These are phyloP conservation scores for Anarhynchus alexandrinus DNA, from an alignment of 2,113 vertebrate genomes.

Conservation along the genomic window DNA sequence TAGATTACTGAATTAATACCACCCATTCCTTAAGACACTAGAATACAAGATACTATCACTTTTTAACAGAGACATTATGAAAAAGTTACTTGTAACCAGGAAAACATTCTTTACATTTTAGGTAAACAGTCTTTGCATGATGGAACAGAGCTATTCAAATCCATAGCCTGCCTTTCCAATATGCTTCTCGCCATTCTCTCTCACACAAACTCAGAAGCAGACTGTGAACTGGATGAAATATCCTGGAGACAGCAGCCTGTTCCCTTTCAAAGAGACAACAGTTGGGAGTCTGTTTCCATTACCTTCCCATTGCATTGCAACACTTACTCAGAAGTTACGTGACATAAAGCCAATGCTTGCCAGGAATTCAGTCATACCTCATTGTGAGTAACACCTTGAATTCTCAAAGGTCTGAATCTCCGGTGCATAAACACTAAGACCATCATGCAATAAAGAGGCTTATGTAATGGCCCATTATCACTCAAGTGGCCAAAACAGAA, in stretches of 20 bases:
- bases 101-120: background rate
- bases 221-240: background rate
- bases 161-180: background rate
- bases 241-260: background rate
- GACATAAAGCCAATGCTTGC: background rate
- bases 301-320: background rate
- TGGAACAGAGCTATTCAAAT: background rate
- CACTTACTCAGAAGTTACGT: background rate
- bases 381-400: background rate
- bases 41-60: background rate
- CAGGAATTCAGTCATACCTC: background rate
- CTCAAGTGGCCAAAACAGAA: background rate
- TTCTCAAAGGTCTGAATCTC: background rate
- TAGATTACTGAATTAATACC: slow-evolving; percentile 32
- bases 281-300: background rate
- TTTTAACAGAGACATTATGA: background rate
- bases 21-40: background rate
- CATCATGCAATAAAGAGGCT: background rate
- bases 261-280: background rate
- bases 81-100: background rate
- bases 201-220: background rate
- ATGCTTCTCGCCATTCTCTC: background rate
- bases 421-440: background rate
- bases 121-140: background rate
- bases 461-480: background rate